Percentiles rank a stretch among this genome's conserved stretches.
Evolutionary conservation across 2,888 invertebrate species (phyloP).

Genomic region (Drosophila mulleri): DNA sequence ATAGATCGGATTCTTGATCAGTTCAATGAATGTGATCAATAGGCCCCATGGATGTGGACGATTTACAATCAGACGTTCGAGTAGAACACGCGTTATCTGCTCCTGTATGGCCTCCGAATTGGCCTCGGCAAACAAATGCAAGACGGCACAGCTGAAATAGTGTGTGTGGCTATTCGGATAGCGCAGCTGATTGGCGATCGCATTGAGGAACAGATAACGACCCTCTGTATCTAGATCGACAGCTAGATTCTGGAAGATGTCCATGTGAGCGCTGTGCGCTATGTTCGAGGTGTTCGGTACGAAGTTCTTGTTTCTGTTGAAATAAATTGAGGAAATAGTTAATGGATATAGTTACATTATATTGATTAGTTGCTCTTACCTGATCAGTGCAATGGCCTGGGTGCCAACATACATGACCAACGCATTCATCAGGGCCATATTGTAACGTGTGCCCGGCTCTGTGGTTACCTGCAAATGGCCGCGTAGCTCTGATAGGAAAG

Average conservation of each 20-base stretch:
- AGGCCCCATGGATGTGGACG: conserved; percentile 99
- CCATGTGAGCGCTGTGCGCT: conserved; percentile 99
- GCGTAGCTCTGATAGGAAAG: conserved; percentile 96
- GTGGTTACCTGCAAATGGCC: conserved; percentile 95
- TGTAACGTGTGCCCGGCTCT: conserved; percentile 96
- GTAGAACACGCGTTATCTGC: conserved; percentile 97
- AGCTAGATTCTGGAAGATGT: conserved; percentile 99
- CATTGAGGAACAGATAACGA: conserved; percentile 97
- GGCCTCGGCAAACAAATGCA: conserved; percentile 98
- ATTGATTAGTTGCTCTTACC: conserved; percentile 65
- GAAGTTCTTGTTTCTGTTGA: conserved; percentile 91
- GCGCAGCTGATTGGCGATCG: conserved; percentile 98
- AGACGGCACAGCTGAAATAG: conserved; percentile 98
- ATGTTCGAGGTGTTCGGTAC: conserved; percentile 99
- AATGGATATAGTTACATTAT: neutral
- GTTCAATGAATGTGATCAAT: conserved; percentile 98
- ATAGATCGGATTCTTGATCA: conserved; percentile 99
- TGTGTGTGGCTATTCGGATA: conserved; percentile 99
- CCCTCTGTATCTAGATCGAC: conserved; percentile 99
- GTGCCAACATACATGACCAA: conserved; percentile 98
- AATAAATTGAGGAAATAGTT: neutral
- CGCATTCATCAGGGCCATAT: conserved; percentile 98
- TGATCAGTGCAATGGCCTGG: conserved; percentile 96
- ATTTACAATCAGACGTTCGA: conserved; percentile 98
- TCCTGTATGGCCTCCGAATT: conserved; percentile 99